A percentile compares a stretch with the other conserved stretches of the same genome.
These are phyloP conservation scores for Zaprionus tsacasi DNA, from an alignment of 1,140 invertebrate genomes.

Conservation along the genomic window DNA sequence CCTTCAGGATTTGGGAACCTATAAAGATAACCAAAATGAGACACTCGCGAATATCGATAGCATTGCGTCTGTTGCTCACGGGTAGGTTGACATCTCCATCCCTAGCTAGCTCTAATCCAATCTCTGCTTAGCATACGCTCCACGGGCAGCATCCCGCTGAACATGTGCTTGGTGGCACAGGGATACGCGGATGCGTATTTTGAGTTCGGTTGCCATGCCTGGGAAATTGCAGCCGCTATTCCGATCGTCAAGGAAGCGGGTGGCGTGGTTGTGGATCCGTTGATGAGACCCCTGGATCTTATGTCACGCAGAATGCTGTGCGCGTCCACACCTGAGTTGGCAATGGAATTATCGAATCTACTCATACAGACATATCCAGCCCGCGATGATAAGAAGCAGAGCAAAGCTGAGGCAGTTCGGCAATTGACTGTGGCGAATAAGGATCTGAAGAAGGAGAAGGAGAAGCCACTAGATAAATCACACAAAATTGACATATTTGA, in stretches of 20 bases:
- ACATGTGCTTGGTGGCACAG: conserved; percentile 33
- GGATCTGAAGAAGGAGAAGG: neutral
- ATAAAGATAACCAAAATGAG: conserved; percentile 90
- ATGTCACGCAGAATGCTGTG: conserved; percentile 25
- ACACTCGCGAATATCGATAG: conserved; percentile 85
- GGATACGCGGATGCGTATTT: conserved; percentile 29
- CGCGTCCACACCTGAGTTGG: conserved; percentile 15
- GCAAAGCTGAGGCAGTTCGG: neutral
- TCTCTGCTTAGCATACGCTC: conserved; percentile 11
- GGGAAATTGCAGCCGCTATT: conserved; percentile 23
- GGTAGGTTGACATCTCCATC: conserved; percentile 86
- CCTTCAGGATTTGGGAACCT: conserved; percentile 92
- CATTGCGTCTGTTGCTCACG: conserved; percentile 87
- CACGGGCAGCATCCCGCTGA: conserved; percentile 6
- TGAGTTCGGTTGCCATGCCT: conserved; percentile 12
- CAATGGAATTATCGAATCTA: conserved; percentile 1
- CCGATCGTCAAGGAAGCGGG: conserved; percentile 23
- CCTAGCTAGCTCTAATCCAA: neutral
- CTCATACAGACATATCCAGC: neutral
- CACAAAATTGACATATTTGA: too few species aligned
- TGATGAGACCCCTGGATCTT: conserved; percentile 8
- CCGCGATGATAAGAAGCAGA: neutral
- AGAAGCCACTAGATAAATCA: neutral
- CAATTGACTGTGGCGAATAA: neutral
- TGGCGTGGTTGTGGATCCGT: conserved; percentile 17